Evolutionary conservation across 2,113 vertebrate species (phyloP).

Genomic region (Chamaetylas fuelleborni): DNA sequence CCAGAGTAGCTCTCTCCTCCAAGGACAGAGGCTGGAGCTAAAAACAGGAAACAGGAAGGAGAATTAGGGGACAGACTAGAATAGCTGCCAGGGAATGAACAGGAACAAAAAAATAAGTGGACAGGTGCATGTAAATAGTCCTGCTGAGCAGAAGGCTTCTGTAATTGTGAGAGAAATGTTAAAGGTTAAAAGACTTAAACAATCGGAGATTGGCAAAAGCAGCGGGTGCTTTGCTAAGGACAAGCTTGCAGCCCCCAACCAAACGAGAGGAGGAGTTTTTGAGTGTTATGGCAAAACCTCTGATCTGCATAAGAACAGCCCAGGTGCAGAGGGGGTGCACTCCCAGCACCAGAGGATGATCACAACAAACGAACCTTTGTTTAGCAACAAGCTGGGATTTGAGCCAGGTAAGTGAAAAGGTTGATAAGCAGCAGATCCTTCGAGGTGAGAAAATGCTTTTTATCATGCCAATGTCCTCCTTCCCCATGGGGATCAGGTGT

Average conservation of each 20-base stretch:
- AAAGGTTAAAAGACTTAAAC: background rate
- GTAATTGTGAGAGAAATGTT: background rate
- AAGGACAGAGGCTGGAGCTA: background rate
- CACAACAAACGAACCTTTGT: background rate
- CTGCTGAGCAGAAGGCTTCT: background rate
- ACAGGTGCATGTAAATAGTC: background rate
- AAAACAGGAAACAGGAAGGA: background rate
- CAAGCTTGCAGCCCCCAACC: background rate
- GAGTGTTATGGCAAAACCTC: background rate
- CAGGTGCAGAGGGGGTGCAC: accelerated
- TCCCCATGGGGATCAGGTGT: background rate
- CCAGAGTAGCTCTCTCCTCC: background rate
- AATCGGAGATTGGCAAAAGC: background rate
- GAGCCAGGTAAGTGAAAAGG: background rate
- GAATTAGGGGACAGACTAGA: background rate
- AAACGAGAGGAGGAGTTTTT: background rate
- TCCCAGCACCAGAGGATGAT: background rate
- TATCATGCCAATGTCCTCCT: background rate
- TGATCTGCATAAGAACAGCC: background rate
- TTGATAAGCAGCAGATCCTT: background rate
- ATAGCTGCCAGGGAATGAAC: background rate
- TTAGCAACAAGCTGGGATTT: background rate
- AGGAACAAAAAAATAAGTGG: background rate
- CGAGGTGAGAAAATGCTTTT: background rate
- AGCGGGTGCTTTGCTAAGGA: background rate